These are phyloP conservation scores for Napeogenes sylphis DNA, from an alignment of 2,888 invertebrate genomes.

Conservation along the genomic window DNA sequence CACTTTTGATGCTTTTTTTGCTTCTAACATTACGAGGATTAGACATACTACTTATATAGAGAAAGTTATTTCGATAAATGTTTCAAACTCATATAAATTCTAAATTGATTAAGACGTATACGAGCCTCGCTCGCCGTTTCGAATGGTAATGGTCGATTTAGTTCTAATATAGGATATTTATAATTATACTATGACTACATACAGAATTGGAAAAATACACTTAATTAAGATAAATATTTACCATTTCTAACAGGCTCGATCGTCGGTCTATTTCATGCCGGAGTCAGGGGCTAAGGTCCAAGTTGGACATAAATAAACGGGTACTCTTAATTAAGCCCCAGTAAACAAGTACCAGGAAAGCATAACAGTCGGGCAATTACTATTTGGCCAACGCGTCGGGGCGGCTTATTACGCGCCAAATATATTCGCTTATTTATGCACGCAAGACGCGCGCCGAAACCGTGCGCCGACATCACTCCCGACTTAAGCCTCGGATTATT, in stretches of 20 bases:
- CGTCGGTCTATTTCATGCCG: constrained; percentile 29
- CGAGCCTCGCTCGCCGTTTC: too few species aligned
- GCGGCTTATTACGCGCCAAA: constrained; percentile 36
- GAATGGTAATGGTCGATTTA: too few species aligned
- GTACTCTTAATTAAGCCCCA: constrained; percentile 47
- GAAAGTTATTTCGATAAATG: too few species aligned
- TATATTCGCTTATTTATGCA: constrained; percentile 58
- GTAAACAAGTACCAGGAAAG: constrained; percentile 47
- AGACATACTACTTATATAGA: not conserved
- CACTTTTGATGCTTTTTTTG: constrained; percentile 24
- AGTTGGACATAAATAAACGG: constrained; percentile 30
- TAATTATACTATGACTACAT: too few species aligned
- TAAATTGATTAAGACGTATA: too few species aligned
- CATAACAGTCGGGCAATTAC: constrained; percentile 48
- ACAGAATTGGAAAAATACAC: too few species aligned
- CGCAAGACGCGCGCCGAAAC: constrained; percentile 53
- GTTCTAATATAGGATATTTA: too few species aligned
- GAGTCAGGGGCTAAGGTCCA: constrained; percentile 23
- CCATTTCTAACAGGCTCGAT: constrained; percentile 38
- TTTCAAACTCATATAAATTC: too few species aligned
- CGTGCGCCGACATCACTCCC: constrained; percentile 57
- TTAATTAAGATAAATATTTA: constrained; percentile 13
- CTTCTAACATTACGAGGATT: constrained; percentile 5
- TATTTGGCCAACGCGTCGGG: constrained; percentile 42
- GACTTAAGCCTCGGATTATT: constrained; percentile 62